A percentile compares a stretch with the other conserved stretches of the same genome.
phyloP scores from a whole-genome alignment of 2,888 invertebrate species.

The Malthinus flaveolus region DNA sequence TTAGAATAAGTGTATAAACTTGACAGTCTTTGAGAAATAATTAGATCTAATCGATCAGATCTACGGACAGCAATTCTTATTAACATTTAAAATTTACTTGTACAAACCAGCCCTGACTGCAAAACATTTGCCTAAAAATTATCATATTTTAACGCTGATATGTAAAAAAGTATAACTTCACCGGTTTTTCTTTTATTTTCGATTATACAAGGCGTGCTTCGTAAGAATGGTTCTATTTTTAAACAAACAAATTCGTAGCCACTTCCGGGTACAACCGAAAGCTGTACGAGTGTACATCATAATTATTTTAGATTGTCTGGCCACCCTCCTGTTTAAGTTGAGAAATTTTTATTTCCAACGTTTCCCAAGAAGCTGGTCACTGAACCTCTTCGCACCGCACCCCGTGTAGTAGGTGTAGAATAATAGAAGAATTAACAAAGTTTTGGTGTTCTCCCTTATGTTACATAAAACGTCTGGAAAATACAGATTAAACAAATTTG shows the following conservation, averaged over 20 bases:
- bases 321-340: too few species aligned
- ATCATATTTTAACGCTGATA: slow-evolving; percentile 21
- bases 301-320: too few species aligned
- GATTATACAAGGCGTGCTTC: too few species aligned
- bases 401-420: background rate
- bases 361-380: too few species aligned
- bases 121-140: slow-evolving; percentile 1
- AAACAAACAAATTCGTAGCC: too few species aligned
- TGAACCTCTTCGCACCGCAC: too few species aligned
- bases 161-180: slow-evolving; percentile 29
- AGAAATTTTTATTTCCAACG: too few species aligned
- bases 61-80: slow-evolving; percentile 31
- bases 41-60: slow-evolving; percentile 25
- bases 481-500: slow-evolving; percentile 9
- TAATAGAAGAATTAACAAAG: slow-evolving; percentile 14
- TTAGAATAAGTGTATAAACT: slow-evolving; percentile 24
- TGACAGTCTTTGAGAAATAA: slow-evolving; percentile 24
- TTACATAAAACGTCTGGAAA: slow-evolving; percentile 21
- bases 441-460: slow-evolving; percentile 29
- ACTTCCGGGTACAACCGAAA: too few species aligned
- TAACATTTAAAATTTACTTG: slow-evolving; percentile 10
- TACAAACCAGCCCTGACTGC: slow-evolving; percentile 7
- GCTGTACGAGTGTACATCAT: too few species aligned
- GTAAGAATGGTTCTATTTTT: too few species aligned
- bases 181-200: background rate